Evolutionary conservation across 2,113 vertebrate genomes (phyloP).

Genomic region (Elanoides forficatus): DNA sequence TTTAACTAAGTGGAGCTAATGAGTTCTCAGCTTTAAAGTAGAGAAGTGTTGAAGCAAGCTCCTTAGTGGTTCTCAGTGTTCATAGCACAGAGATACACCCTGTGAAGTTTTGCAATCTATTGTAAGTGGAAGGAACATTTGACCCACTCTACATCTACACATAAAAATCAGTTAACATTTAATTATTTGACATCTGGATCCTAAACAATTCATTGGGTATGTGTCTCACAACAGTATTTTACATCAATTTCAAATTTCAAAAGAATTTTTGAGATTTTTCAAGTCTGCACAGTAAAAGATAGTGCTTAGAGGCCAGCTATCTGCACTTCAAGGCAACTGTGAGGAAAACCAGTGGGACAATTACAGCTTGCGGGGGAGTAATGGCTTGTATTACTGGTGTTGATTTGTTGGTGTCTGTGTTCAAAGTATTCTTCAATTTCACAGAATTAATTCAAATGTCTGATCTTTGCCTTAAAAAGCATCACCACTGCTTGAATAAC

Average conservation of each 20-base stretch:
- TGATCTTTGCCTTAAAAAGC: background rate
- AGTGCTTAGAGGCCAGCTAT: background rate
- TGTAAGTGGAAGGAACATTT: background rate
- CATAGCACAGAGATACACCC: background rate
- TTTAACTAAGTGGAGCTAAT: background rate
- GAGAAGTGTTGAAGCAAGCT: background rate
- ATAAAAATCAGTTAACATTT: background rate
- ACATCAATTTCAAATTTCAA: rapidly evolving
- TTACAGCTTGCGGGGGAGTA: rapidly evolving
- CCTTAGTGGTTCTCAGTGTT: background rate
- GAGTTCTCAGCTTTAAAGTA: background rate
- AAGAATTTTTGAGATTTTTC: background rate
- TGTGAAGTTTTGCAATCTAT: background rate
- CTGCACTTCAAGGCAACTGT: rapidly evolving
- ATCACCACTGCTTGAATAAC: background rate
- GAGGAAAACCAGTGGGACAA: background rate
- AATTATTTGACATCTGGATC: background rate
- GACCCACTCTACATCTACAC: background rate
- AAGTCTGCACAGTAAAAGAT: background rate
- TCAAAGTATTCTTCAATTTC: background rate
- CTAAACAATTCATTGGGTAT: background rate
- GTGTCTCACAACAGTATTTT: background rate
- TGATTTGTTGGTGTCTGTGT: background rate
- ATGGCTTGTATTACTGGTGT: background rate
- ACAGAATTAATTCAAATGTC: background rate